Evolutionary conservation across 1,140 invertebrate species (phyloP).

Genomic region (Drosophila biarmipes): DNA sequence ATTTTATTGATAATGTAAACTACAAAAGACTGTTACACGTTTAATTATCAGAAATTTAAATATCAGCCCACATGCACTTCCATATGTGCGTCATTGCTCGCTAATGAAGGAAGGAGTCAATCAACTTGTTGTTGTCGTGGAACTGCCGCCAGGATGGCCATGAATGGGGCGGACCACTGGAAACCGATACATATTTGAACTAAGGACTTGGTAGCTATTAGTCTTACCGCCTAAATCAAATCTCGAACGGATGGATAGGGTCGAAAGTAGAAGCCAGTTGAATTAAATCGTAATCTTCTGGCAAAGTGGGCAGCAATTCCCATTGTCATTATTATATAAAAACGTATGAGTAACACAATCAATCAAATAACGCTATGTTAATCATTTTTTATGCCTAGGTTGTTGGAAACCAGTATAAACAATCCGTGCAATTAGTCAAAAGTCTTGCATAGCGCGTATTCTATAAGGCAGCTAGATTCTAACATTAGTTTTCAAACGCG

Average conservation of each 20-base stretch:
- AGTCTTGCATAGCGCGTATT: constrained; percentile 71
- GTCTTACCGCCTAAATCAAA: constrained; percentile 66
- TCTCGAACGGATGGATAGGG: constrained; percentile 51
- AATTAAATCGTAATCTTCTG: constrained; percentile 14
- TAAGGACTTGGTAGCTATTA: constrained; percentile 79
- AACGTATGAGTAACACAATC: constrained; percentile 58
- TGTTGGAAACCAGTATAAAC: constrained; percentile 29
- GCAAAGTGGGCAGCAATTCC: constrained; percentile 17
- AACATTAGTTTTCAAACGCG: constrained; percentile 30
- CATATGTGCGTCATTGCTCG: constrained; percentile 65
- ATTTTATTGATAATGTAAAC: constrained; percentile 68
- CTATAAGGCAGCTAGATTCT: constrained; percentile 53
- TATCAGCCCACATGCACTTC: constrained; percentile 34
- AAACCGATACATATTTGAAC: constrained; percentile 79
- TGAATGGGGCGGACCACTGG: constrained; percentile 41
- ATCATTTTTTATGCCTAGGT: constrained; percentile 66
- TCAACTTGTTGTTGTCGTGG: constrained; percentile 69
- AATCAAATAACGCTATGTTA: constrained; percentile 65
- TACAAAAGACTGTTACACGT: constrained; percentile 78
- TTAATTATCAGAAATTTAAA: constrained; percentile 78
- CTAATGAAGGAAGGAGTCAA: constrained; percentile 67
- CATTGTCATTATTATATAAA: constrained; percentile 45
- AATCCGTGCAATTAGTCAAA: constrained; percentile 79
- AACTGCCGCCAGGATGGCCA: constrained; percentile 2
- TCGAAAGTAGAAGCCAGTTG: constrained; percentile 40